Conservation (phyloP, 1,140 invertebrate species). For the Asbolus verrucosus region DNA sequence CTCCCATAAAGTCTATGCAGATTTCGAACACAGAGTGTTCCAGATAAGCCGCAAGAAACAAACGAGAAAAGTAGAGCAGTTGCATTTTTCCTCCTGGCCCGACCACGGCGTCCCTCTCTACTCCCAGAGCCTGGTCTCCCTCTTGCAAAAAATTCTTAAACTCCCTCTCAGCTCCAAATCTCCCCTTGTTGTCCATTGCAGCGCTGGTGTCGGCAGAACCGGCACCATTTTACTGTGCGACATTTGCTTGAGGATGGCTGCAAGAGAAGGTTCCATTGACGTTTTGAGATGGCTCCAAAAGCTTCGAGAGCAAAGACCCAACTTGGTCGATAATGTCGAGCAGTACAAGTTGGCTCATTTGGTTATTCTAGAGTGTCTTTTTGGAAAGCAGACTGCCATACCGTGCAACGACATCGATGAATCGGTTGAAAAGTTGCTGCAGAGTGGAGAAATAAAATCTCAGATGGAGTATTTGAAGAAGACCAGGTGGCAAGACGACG, state of each 20-base stretch:
- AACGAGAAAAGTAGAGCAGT: constrained; percentile 66
- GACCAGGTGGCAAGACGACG: constrained; percentile 55
- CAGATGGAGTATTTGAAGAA: constrained; percentile 55
- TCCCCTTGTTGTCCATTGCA: constrained; percentile 58
- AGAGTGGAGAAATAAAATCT: not conserved
- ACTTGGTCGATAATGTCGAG: constrained; percentile 76
- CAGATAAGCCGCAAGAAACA: constrained; percentile 67
- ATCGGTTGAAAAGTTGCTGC: constrained; percentile 12
- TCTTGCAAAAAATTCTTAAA: constrained; percentile 61
- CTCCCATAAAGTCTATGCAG: constrained; percentile 65
- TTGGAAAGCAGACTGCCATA: constrained; percentile 53
- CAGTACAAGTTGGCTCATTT: constrained; percentile 63
- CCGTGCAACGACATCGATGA: constrained; percentile 54
- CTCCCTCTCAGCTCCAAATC: constrained; percentile 19
- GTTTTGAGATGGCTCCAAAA: constrained; percentile 86
- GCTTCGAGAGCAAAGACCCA: constrained; percentile 82
- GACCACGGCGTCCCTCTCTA: constrained; percentile 71
- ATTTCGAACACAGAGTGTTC: constrained; percentile 69
- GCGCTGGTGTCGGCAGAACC: constrained; percentile 86
- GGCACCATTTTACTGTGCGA: constrained; percentile 88
- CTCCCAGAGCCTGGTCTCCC: constrained; percentile 65
- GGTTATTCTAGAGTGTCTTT: constrained; percentile 58
- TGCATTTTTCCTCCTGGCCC: constrained; percentile 73
- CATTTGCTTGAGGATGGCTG: constrained; percentile 78
- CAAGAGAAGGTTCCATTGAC: constrained; percentile 77